These are phyloP conservation scores for Trachelus tabidus DNA, from an alignment of 2,888 invertebrate genomes.

Conservation along the genomic window DNA sequence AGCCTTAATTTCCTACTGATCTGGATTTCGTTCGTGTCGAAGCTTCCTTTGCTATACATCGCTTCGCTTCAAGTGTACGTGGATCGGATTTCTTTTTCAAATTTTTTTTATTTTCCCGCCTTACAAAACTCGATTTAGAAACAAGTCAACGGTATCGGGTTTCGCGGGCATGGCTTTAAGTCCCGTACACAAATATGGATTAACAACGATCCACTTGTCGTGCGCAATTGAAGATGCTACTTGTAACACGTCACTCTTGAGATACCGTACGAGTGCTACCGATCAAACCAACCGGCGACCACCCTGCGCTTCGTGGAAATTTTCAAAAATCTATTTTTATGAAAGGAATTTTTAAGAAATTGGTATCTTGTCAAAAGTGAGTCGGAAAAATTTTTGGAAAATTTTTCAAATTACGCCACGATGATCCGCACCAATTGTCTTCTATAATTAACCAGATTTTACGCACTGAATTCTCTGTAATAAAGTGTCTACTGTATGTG, in stretches of 20 bases:
- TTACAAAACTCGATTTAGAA: not conserved
- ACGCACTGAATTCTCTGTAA: no score
- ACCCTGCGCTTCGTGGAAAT: no score
- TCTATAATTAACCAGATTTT: slow-evolving; percentile 30
- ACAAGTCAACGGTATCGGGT: not conserved
- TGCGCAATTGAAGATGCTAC: no score
- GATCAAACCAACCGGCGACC: no score
- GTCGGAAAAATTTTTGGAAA: no score
- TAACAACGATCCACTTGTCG: not conserved
- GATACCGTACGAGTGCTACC: no score
- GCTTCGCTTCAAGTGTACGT: not conserved
- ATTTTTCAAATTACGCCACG: slow-evolving; percentile 15
- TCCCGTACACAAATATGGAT: not conserved
- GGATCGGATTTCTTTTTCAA: not conserved
- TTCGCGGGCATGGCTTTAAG: not conserved
- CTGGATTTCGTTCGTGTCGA: not conserved
- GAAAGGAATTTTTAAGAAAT: no score
- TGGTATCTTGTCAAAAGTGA: no score
- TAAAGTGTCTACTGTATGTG: no score
- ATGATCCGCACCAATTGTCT: slow-evolving; percentile 35
- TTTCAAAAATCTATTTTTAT: no score
- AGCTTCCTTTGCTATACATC: not conserved
- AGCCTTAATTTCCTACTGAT: not conserved
- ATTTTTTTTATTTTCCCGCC: not conserved
- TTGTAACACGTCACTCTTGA: no score